A percentile compares a stretch with the other conserved stretches of the same genome.
Evolutionary conservation across 1,140 invertebrate species (phyloP).

Genomic region (Meteorus sp.): DNA sequence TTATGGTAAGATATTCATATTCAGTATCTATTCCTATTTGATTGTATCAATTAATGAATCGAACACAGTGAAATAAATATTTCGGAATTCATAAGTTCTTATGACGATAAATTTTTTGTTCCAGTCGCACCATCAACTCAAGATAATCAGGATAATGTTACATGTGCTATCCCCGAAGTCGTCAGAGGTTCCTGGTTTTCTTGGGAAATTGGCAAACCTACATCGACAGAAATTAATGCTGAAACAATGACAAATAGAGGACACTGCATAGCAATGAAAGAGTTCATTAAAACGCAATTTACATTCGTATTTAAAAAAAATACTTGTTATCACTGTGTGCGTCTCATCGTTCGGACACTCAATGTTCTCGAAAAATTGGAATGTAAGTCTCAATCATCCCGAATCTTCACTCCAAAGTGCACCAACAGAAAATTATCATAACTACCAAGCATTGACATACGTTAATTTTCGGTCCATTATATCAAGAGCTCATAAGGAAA

Average conservation of each 20-base stretch:
- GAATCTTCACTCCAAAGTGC: neutral
- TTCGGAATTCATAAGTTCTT: too few species aligned
- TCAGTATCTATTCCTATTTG: too few species aligned
- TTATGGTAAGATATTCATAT: too few species aligned
- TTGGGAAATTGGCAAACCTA: constrained; percentile 84
- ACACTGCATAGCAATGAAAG: constrained; percentile 69
- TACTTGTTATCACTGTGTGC: constrained; percentile 83
- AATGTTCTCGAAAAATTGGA: constrained; percentile 91
- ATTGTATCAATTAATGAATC: too few species aligned
- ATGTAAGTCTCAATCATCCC: constrained; percentile 60
- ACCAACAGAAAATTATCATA: too few species aligned
- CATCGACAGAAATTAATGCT: constrained; percentile 79
- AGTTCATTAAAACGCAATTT: constrained; percentile 79
- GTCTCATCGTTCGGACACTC: constrained; percentile 81
- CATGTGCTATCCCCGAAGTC: constrained; percentile 70
- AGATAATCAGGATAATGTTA: constrained; percentile 2
- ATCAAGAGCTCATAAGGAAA: too few species aligned
- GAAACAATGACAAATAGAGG: constrained; percentile 75
- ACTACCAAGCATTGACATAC: too few species aligned
- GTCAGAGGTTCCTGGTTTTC: constrained; percentile 88
- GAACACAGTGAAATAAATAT: too few species aligned
- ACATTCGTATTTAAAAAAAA: constrained; percentile 78
- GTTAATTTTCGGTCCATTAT: too few species aligned
- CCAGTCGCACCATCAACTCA: constrained; percentile 2
- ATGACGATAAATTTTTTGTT: too few species aligned